These are phyloP conservation scores for Gortyna flavago DNA, from an alignment of 2,888 invertebrate species.

Conservation along the genomic window DNA sequence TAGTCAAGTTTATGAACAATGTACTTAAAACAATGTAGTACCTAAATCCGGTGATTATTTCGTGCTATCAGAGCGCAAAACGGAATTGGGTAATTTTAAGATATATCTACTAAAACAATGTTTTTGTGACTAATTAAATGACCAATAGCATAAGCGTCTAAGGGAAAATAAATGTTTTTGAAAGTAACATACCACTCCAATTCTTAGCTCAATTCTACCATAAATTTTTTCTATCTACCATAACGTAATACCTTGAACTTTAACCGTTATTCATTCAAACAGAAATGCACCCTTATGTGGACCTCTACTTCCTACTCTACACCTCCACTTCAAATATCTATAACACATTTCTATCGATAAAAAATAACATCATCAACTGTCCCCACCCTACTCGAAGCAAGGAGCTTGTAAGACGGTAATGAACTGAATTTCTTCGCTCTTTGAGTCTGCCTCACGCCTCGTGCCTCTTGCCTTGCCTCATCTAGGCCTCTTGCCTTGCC, in stretches of 20 bases:
- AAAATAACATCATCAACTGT: constrained; percentile 11
- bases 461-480: constrained; percentile 37
- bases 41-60: constrained; percentile 41
- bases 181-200: background rate
- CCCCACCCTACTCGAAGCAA: constrained; percentile 69
- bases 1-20: constrained; percentile 24
- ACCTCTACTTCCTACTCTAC: too few relatives aligned
- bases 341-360: constrained; percentile 54
- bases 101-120: constrained; percentile 20
- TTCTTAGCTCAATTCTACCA: background rate
- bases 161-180: background rate
- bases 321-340: background rate
- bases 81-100: constrained; percentile 28
- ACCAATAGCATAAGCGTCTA: background rate
- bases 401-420: constrained; percentile 86
- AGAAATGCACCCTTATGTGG: background rate
- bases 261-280: background rate
- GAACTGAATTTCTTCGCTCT: constrained; percentile 83
- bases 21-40: constrained; percentile 27
- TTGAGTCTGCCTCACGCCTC: constrained; percentile 75
- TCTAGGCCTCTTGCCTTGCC: constrained; percentile 44
- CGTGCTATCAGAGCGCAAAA: constrained; percentile 26
- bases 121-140: background rate
- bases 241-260: background rate
- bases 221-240: background rate